Evolutionary conservation across 2,113 vertebrate species (phyloP).

Genomic region (Lynx canadensis): DNA sequence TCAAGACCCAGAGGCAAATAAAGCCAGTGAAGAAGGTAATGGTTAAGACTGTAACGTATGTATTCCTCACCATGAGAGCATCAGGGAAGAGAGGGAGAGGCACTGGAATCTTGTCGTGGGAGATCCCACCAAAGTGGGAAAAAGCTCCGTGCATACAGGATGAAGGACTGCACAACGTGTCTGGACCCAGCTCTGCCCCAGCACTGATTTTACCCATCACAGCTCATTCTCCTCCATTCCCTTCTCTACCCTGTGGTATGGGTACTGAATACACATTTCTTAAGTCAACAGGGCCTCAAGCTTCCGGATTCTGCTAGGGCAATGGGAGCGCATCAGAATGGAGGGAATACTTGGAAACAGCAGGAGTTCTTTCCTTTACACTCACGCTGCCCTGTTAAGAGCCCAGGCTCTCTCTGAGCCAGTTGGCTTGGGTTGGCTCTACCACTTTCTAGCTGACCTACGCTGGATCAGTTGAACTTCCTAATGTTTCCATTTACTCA

Average conservation of each 20-base stretch:
- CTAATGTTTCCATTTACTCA: background rate
- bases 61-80: background rate
- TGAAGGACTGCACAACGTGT: background rate
- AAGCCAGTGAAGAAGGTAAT: background rate
- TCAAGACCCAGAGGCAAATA: conserved; percentile 6
- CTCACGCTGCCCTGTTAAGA: background rate
- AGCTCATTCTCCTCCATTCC: background rate
- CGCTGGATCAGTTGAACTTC: conserved; percentile 4
- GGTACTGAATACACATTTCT: background rate
- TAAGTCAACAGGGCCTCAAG: background rate
- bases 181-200: background rate
- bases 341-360: background rate
- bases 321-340: background rate
- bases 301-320: background rate
- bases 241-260: background rate
- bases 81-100: background rate
- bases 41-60: background rate
- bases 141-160: background rate
- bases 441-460: background rate
- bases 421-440: background rate
- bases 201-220: background rate
- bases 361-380: background rate
- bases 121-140: background rate
- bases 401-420: background rate
- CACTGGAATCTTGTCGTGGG: background rate